Evolutionary conservation across 1,140 invertebrate species (phyloP), one percentile per base, ranked within the genome.

Genomic region (Theocolax elegans): DNA sequence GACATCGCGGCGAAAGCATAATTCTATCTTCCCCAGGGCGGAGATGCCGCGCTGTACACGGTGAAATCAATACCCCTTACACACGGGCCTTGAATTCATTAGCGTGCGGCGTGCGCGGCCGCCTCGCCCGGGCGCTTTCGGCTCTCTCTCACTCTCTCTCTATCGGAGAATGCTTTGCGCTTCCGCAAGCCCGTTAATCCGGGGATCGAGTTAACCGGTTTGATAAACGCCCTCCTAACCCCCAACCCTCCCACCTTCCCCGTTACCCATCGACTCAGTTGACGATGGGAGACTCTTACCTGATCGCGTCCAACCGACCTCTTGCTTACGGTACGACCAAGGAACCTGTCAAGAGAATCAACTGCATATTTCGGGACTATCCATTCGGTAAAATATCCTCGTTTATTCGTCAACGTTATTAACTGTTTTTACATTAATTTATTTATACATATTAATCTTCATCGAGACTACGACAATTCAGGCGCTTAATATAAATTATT

Each of bases 141-240:
- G 46, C 17, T 21, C 46, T 49, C 46, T 2, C 7, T 7, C 21
- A 4, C 56, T 25, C 23, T 27, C 7, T 15, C 15, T 15, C 15
- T 44, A 15, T 44, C 21, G 42, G 58, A 51, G 56, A 44, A 44
- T 58, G 31, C 56, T 17, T 59, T 44, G 19, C 13, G 29, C 21
- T 51, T 21, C 38, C 44, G 21, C 31, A 35, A 71, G 44, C 62
- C 51, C 27, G 23, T 66, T 71, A 60, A 71, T 60, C 42, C 31
- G 13, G 12, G 42, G 53, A 65, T 71, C 44, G 54, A 59, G 44
- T 66, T 71, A 53, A 40, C 62, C n/a, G 56, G 25, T 60, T 51
- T 71, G 60, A 65, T 35, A 65, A 71, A 62, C 35, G 49, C 21
- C 31, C 13, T 3, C 6, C 51, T n/a, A 17, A 13, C 48, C 27